A percentile compares a stretch with the other conserved stretches of the same genome.
Evolutionary conservation across 64 coral and sea anemone genomes (phyloP).

Genomic region (Cladopsammia gracilis): DNA sequence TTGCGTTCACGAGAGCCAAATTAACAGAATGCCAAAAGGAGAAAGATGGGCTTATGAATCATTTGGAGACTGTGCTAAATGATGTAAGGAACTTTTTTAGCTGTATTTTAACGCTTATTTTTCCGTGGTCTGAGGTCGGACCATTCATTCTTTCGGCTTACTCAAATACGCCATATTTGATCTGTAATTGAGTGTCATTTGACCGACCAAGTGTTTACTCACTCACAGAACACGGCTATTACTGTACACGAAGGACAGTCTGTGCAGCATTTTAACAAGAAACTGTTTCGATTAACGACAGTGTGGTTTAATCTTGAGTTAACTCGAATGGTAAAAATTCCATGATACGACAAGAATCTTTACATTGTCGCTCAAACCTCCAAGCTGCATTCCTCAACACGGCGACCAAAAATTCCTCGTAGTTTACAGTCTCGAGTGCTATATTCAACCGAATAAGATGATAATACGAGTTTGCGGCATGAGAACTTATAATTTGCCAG

Average conservation of each 20-base stretch:
- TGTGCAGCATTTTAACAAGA: slow-evolving; percentile 3
- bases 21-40: slow-evolving; percentile 97
- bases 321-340: slow-evolving; percentile 47
- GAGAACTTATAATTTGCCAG: slow-evolving; percentile 43
- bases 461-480: slow-evolving; percentile 2
- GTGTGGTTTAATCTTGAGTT: slow-evolving; percentile 10
- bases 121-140: slow-evolving; percentile 4
- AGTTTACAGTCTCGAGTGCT: slow-evolving; percentile 4
- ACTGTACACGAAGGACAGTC: slow-evolving; percentile 3
- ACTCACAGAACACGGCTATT: slow-evolving; percentile 13
- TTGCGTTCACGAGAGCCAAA: slow-evolving; percentile 90
- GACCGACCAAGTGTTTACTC: slow-evolving; percentile 70
- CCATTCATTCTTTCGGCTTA: slow-evolving; percentile 48
- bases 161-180: slow-evolving; percentile 85
- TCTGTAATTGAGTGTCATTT: slow-evolving; percentile 75
- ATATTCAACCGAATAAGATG: background rate
- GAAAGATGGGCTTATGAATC: slow-evolving; percentile 85
- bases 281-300: background rate
- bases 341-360: slow-evolving; percentile 35
- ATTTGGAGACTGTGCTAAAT: slow-evolving; percentile 88
- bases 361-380: slow-evolving; percentile 3
- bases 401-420: background rate
- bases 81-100: slow-evolving; percentile 72
- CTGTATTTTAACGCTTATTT: background rate
- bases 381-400: slow-evolving; percentile 39